phyloP scores from a whole-genome alignment of 35 echinoderm and acorn worm species.

The Lytechinus pictus region DNA sequence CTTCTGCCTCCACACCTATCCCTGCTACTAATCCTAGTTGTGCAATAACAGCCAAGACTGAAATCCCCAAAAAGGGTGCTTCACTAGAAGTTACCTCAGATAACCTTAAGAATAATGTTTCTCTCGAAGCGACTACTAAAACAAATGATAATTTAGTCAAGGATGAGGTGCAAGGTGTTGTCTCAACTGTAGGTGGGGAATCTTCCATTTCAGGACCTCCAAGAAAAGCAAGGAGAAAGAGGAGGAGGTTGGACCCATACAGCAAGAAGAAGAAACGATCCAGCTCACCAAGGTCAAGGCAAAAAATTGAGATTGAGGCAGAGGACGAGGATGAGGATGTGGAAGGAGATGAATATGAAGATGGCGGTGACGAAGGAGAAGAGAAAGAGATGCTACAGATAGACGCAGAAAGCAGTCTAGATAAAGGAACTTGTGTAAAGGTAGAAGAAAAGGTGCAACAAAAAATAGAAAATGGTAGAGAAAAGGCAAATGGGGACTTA shows the following conservation, averaged over 20 bases:
- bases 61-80: neutral
- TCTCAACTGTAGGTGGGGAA: neutral
- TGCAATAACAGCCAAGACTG: neutral
- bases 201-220: neutral
- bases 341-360: constrained; percentile 36
- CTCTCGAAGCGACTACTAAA: neutral
- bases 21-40: neutral
- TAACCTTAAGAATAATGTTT: neutral
- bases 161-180: neutral
- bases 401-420: neutral
- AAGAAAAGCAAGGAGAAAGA: constrained; percentile 22
- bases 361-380: neutral
- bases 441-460: neutral
- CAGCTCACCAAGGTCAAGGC: neutral
- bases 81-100: neutral
- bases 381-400: neutral
- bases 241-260: constrained; percentile 38
- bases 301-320: neutral
- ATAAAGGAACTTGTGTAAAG: neutral
- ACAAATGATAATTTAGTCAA: neutral
- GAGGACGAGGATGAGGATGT: constrained; percentile 20
- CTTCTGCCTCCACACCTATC: neutral
- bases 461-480: neutral
- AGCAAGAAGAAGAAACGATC: neutral
- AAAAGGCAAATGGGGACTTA: neutral